phyloP scores from a whole-genome alignment of 2,888 invertebrate genomes.

The Aphrophora alni region DNA sequence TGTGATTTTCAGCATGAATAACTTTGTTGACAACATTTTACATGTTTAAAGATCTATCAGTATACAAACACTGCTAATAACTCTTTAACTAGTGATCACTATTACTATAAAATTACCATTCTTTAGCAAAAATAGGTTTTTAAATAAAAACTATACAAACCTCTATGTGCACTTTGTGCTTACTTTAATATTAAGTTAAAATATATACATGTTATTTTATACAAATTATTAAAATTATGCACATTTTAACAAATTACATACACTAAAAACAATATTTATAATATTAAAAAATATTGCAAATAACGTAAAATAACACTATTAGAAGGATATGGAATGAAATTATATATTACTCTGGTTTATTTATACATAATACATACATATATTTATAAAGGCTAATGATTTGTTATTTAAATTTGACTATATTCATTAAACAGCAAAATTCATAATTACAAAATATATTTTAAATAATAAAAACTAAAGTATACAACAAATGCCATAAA shows the following conservation, averaged over 20 bases:
- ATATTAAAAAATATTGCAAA: background rate
- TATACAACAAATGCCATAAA: background rate
- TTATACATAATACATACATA: background rate
- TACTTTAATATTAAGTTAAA: slow-evolving; percentile 37
- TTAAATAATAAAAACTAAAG: slow-evolving; percentile 21
- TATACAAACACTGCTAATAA: too few relatives aligned
- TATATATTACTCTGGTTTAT: background rate
- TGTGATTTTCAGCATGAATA: too few relatives aligned
- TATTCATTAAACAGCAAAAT: background rate
- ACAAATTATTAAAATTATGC: slow-evolving; percentile 35
- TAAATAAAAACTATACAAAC: background rate
- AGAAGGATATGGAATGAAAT: background rate
- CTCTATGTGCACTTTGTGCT: slow-evolving; percentile 35
- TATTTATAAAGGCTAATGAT: background rate
- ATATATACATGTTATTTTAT: slow-evolving; percentile 30
- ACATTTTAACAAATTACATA: background rate
- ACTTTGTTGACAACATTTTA: too few relatives aligned
- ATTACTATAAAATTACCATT: too few relatives aligned
- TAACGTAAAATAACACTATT: background rate
- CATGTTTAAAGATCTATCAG: too few relatives aligned
- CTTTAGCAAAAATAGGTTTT: background rate
- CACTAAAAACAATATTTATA: background rate
- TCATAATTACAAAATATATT: background rate
- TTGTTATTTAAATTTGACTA: background rate
- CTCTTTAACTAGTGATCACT: too few relatives aligned